Base-by-base conservation (phyloP, 2,113 vertebrate species). In the Rhinopithecus roxellana region DNA sequence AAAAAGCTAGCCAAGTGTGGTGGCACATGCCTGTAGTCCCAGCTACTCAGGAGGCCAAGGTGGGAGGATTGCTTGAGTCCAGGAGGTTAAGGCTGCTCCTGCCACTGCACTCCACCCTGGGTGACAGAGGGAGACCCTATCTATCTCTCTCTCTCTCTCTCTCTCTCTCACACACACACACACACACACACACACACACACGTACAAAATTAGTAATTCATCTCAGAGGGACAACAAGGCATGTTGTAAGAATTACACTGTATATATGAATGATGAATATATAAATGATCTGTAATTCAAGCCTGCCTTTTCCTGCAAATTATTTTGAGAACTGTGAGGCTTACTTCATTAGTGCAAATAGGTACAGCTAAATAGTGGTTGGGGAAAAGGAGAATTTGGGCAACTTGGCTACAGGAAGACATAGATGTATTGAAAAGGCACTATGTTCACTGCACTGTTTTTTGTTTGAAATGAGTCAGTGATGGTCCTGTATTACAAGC, bases 361-460 rank as follows among this genome's bases (percentile, higher is more conserved):
- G 61, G 70, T 67, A 40, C 9, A 70, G 13, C 48, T 83, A 89
- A 94, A 38, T 95, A 92, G 23, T 87, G 75, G 32, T 82, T 82
- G 85, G 45, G 30, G 61, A 43, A 67, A 70, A 87, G 67, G 84
- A 69, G 69, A 87, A 23, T 89, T 97, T 78, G 86, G 40, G 79
- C 96, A 87, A 59, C 55, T 89, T 93, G 90, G 61, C 69, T 88
- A 89, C 90, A 88, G 90, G 35, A 77, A 57, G 55, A 74, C 22
- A 25, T 2, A 48, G 69, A 80, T 82, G 6, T 50, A 30, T 52
- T 59, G 59, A 69, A 92, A 77, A 89, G 74, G 61, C 27, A 12
- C n/a, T 87, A 17, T 5, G 59, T 69, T 93, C 93, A 45, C 93
- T 69, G 90, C 2, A 61, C 87, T 89, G 1, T 87, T 85, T 93